Conservation (phyloP, 2,888 invertebrate species). For the Pomacea canaliculata region DNA sequence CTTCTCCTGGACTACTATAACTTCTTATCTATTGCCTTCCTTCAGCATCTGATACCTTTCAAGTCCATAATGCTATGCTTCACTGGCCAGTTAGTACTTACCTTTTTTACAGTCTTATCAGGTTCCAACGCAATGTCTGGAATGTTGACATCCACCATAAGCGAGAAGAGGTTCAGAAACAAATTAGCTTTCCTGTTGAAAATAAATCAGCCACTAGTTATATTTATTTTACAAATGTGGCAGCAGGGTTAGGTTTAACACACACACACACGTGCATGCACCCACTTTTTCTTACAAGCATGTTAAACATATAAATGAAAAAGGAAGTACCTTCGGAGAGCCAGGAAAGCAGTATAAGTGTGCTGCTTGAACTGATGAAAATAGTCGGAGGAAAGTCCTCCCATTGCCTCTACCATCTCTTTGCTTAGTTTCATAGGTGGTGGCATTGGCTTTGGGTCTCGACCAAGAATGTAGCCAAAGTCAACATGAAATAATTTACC, state of each 20-base stretch:
- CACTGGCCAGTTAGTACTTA: slow-evolving; percentile 65
- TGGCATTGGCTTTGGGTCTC: slow-evolving; percentile 98
- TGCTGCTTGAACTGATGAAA: slow-evolving; percentile 92
- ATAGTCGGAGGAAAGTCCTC: slow-evolving; percentile 79
- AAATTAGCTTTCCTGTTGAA: slow-evolving; percentile 87
- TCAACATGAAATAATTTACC: slow-evolving; percentile 68
- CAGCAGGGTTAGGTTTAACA: too few relatives aligned
- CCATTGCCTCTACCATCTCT: slow-evolving; percentile 96
- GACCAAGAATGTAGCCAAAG: slow-evolving; percentile 96
- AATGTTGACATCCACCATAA: slow-evolving; percentile 98
- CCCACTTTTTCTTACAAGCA: too few relatives aligned
- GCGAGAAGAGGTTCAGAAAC: slow-evolving; percentile 94
- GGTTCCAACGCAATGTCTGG: slow-evolving; percentile 99
- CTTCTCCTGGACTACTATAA: too few relatives aligned
- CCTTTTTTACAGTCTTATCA: slow-evolving; percentile 98
- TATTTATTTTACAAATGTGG: too few relatives aligned
- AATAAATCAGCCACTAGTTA: neutral
- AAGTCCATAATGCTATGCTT: too few relatives aligned
- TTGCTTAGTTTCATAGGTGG: slow-evolving; percentile 99
- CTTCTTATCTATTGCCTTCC: too few relatives aligned
- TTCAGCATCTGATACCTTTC: too few relatives aligned
- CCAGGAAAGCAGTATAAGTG: slow-evolving; percentile 95
- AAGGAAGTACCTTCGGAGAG: slow-evolving; percentile 81
- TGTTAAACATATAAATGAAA: too few relatives aligned
- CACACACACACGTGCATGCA: too few relatives aligned